Evolutionary conservation across 2,888 invertebrate genomes (phyloP).

Genomic region (Cryptus armator): DNA sequence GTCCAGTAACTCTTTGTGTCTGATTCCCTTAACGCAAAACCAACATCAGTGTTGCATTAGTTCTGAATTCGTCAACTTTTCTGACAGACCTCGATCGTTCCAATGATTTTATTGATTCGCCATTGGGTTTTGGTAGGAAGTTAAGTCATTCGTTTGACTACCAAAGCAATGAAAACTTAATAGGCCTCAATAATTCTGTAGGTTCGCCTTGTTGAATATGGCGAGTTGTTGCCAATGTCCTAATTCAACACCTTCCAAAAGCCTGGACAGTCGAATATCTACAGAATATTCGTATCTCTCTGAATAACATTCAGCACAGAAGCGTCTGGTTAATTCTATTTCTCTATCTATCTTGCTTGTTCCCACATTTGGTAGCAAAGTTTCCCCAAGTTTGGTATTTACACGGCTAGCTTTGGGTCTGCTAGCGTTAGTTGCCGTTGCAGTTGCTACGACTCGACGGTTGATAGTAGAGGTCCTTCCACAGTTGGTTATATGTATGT

Average conservation of each 20-base stretch:
- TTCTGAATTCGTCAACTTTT: not conserved
- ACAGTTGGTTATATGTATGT: constrained; percentile 26
- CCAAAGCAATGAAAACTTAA: too few species aligned
- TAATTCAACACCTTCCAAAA: not conserved
- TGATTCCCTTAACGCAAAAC: not conserved
- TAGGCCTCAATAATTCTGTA: too few species aligned
- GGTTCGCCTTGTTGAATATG: too few species aligned
- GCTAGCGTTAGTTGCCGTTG: constrained; percentile 10
- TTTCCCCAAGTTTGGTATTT: constrained; percentile 50
- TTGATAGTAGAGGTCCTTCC: constrained; percentile 5
- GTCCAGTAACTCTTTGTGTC: not conserved
- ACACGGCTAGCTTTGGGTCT: constrained; percentile 14
- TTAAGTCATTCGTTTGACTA: too few species aligned
- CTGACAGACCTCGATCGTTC: too few species aligned
- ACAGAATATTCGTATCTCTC: not conserved
- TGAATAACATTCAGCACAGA: constrained; percentile 8
- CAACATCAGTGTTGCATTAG: not conserved
- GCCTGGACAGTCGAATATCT: not conserved
- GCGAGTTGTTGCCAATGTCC: too few species aligned
- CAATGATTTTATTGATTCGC: too few species aligned
- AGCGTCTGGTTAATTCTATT: constrained; percentile 16
- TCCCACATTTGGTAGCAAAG: constrained; percentile 34
- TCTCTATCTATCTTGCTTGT: constrained; percentile 22
- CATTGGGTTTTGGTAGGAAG: too few species aligned
- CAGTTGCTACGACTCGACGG: not conserved